Evolutionary conservation across 2,113 vertebrate species (phyloP).

Genomic region (Sceloporus tristichus): DNA sequence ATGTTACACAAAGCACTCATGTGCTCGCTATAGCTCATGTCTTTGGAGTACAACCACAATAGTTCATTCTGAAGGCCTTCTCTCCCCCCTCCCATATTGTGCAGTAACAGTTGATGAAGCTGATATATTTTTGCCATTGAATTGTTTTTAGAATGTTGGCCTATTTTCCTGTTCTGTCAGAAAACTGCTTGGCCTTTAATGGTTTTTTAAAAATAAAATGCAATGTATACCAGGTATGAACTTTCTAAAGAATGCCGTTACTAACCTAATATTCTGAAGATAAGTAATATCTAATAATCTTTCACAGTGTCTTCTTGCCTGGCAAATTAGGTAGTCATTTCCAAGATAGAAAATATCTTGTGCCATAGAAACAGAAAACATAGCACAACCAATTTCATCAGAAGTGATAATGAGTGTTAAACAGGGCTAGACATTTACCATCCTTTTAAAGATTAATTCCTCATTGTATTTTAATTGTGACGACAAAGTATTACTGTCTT

Average conservation of each 20-base stretch:
- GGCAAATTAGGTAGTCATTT: slow-evolving; percentile 49
- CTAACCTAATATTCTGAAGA: not conserved
- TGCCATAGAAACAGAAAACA: slow-evolving; percentile 49
- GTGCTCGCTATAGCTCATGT: not conserved
- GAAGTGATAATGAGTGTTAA: slow-evolving; percentile 48
- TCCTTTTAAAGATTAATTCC: not conserved
- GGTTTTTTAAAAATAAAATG: not conserved
- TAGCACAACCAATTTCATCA: slow-evolving; percentile 66
- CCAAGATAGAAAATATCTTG: slow-evolving; percentile 41
- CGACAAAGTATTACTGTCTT: not conserved
- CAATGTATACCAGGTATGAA: not conserved
- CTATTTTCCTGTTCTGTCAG: rapidly evolving
- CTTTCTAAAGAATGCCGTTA: not conserved
- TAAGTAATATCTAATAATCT: slow-evolving; percentile 26
- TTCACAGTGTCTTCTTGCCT: not conserved
- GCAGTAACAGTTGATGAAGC: not conserved
- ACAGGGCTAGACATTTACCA: not conserved
- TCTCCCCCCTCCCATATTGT: not conserved
- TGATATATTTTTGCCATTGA: not conserved
- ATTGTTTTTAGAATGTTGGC: not conserved
- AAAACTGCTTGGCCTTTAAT: rapidly evolving
- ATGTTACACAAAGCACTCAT: not conserved
- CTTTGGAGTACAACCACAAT: not conserved
- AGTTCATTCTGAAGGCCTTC: slow-evolving; percentile 33
- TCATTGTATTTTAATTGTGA: not conserved